Percentiles rank a stretch among this genome's conserved stretches.
Conservation (phyloP, 1,140 invertebrate species). For the Brachionus koreanus region DNA sequence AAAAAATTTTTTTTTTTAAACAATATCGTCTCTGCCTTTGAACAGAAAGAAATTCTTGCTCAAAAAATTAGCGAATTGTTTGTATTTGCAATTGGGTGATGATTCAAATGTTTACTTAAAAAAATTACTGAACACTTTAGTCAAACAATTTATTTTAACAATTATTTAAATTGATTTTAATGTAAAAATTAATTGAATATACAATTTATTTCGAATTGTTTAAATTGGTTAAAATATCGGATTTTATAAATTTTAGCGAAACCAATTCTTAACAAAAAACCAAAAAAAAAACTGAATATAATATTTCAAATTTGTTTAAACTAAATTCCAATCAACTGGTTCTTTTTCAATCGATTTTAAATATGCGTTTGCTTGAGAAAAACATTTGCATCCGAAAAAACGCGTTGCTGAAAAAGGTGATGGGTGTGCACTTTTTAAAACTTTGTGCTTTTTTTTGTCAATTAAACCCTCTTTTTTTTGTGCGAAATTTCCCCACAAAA, state of each 20-base stretch:
- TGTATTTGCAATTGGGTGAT: too few species aligned
- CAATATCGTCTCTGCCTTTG: too few species aligned
- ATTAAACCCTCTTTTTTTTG: conserved; percentile 39
- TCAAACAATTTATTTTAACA: neutral
- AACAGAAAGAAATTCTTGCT: too few species aligned
- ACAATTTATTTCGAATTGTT: neutral
- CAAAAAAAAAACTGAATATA: neutral
- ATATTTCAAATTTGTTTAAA: neutral
- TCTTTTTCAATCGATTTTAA: neutral
- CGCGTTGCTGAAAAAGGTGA: conserved; percentile 43
- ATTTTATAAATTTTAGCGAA: neutral
- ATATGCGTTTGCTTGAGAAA: conserved; percentile 40
- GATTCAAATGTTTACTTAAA: too few species aligned
- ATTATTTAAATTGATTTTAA: neutral
- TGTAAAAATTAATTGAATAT: conserved; percentile 1
- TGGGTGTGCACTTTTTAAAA: conserved; percentile 39
- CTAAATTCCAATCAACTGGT: conserved; percentile 38
- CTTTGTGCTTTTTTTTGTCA: conserved; percentile 37
- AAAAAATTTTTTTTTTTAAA: too few species aligned
- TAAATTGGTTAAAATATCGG: neutral
- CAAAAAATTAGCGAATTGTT: too few species aligned
- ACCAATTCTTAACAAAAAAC: neutral
- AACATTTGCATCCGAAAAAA: conserved; percentile 38
- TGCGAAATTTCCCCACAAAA: conserved; percentile 43
- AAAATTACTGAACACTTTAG: neutral